Evolutionary conservation across 2,113 vertebrate species (phyloP).

Genomic region (Otolemur garnettii): DNA sequence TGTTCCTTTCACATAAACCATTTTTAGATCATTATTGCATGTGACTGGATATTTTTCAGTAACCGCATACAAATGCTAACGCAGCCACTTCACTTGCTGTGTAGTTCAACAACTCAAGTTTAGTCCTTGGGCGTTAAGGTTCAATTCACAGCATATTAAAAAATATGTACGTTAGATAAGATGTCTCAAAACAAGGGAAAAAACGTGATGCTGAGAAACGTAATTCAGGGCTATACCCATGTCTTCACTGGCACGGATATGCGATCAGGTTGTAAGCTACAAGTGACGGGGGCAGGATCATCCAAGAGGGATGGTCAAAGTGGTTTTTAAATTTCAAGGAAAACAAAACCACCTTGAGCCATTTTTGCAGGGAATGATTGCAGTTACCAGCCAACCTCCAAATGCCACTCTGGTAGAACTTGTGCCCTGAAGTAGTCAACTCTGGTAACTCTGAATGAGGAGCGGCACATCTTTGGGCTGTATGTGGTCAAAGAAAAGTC

Average conservation of each 20-base stretch:
- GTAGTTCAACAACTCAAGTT: conserved; percentile 8
- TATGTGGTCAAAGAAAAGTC: neutral
- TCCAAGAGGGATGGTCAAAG: neutral
- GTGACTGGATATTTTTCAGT: neutral
- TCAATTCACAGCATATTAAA: neutral
- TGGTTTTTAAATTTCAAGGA: neutral
- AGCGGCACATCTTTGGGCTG: neutral
- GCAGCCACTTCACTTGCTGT: neutral
- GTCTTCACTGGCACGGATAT: neutral
- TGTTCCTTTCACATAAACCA: neutral
- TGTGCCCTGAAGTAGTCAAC: no score
- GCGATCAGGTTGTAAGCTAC: neutral
- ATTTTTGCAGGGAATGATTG: neutral
- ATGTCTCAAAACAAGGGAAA: neutral
- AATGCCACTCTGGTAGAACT: neutral
- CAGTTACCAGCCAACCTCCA: neutral
- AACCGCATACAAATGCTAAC: neutral
- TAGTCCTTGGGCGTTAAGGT: neutral
- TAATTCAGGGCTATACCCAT: neutral
- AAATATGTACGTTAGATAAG: neutral
- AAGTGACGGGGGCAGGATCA: neutral
- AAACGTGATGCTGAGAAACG: neutral
- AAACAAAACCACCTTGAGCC: neutral
- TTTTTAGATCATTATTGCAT: neutral
- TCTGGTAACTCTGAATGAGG: neutral